Conservation (phyloP, 1,140 invertebrate species). For the Harpegnathos saltator region DNA sequence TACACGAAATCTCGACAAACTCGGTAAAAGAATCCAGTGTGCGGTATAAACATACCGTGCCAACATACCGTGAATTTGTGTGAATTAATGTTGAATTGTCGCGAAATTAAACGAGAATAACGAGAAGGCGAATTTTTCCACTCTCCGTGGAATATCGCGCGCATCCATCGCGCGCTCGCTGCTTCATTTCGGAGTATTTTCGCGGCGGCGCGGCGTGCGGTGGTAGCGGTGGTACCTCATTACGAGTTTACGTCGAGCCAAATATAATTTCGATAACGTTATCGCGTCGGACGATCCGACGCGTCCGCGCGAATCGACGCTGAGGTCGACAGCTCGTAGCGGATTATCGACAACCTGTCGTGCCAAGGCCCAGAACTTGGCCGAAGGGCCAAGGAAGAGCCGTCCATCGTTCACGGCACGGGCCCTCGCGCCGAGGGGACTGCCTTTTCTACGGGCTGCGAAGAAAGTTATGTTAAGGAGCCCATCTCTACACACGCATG, state of each 20-base stretch:
- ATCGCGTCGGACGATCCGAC: conserved; percentile 35
- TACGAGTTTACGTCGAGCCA: conserved; percentile 23
- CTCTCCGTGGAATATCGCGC: too few relatives aligned
- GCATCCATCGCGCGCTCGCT: not conserved
- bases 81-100: too few relatives aligned
- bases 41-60: too few relatives aligned
- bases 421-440: conserved; percentile 36
- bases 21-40: too few relatives aligned
- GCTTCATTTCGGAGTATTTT: not conserved
- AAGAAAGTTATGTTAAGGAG: conserved; percentile 74
- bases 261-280: conserved; percentile 59
- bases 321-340: conserved; percentile 51
- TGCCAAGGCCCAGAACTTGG: conserved; percentile 12
- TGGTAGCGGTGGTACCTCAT: conserved; percentile 42
- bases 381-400: conserved; percentile 57
- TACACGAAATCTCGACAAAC: too few relatives aligned
- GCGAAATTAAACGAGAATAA: too few relatives aligned
- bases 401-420: conserved; percentile 56
- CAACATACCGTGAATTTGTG: too few relatives aligned
- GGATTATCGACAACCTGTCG: conserved; percentile 70
- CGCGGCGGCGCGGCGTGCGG: too few relatives aligned
- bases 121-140: not conserved
- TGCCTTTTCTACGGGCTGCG: not conserved
- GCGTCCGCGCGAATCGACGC: conserved; percentile 43
- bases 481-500: conserved; percentile 54